Conservation (phyloP, 2,113 vertebrate species). For the Sinocyclocheilus maitianheensis region DNA sequence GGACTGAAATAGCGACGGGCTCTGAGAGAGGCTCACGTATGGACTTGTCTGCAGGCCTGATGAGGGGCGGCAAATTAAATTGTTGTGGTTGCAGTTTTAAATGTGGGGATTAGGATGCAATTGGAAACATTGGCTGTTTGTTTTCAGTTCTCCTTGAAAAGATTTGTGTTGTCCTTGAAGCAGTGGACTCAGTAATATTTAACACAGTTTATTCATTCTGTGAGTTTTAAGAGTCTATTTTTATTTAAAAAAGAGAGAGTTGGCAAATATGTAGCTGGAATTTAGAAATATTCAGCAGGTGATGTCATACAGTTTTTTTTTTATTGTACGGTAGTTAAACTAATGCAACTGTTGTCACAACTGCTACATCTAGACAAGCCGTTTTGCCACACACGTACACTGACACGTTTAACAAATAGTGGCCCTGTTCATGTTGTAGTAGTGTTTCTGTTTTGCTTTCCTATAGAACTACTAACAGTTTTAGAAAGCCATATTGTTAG, state of each 20-base stretch:
- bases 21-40: slow-evolving; percentile 10
- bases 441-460: slow-evolving; percentile 9
- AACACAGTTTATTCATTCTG: background rate
- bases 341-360: background rate
- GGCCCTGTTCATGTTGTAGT: background rate
- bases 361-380: background rate
- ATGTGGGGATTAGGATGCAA: slow-evolving; percentile 40
- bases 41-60: slow-evolving; percentile 30
- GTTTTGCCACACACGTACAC: background rate
- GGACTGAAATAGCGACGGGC: slow-evolving; percentile 26
- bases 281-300: slow-evolving; percentile 78
- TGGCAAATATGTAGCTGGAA: slow-evolving; percentile 85
- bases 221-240: slow-evolving; percentile 8
- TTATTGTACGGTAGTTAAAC: background rate
- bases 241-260: slow-evolving; percentile 70
- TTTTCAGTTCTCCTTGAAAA: background rate
- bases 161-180: background rate
- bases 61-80: slow-evolving; percentile 46
- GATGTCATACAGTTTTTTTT: background rate
- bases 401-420: background rate
- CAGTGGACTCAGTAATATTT: background rate
- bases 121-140: slow-evolving; percentile 12
- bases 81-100: slow-evolving; percentile 37
- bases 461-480: slow-evolving; percentile 38
- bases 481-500: slow-evolving; percentile 40